A percentile compares a stretch with the other conserved stretches of the same genome.
phyloP scores from a whole-genome alignment of 2,888 invertebrate genomes.

The Campaea margaritaria region DNA sequence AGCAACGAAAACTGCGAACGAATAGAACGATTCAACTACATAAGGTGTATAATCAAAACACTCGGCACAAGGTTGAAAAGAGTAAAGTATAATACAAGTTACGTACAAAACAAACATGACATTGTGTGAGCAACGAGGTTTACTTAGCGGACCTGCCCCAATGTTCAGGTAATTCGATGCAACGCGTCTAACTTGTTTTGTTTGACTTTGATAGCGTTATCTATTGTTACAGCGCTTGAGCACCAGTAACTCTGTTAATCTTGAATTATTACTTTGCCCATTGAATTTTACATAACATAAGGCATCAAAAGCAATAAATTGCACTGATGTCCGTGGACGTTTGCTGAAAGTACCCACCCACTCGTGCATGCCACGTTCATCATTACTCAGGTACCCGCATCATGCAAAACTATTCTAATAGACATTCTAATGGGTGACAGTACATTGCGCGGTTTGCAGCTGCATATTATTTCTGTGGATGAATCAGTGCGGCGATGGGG shows the following conservation, averaged over 20 bases:
- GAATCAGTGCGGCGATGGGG: constrained; percentile 67
- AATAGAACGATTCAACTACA: no score
- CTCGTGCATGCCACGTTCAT: constrained; percentile 13
- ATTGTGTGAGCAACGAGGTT: constrained; percentile 30
- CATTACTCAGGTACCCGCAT: constrained; percentile 49
- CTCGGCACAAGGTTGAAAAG: neutral
- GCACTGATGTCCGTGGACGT: neutral
- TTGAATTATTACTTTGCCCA: constrained; percentile 10
- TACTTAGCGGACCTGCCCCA: constrained; percentile 47
- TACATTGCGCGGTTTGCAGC: constrained; percentile 66
- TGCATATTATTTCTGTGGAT: constrained; percentile 62
- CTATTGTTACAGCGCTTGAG: constrained; percentile 8
- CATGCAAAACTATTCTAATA: constrained; percentile 48
- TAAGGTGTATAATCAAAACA: neutral
- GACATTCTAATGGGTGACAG: constrained; percentile 45
- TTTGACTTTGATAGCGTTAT: constrained; percentile 42
- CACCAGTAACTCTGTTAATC: constrained; percentile 35
- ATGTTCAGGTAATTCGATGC: constrained; percentile 33
- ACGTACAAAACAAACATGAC: constrained; percentile 16
- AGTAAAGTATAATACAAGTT: neutral
- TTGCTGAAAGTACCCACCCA: constrained; percentile 11
- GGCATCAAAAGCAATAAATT: neutral
- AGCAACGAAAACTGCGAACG: neutral
- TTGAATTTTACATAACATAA: no score
- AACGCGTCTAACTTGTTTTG: constrained; percentile 27